These are phyloP conservation scores for Furcula furcula DNA, from an alignment of 2,888 invertebrate genomes.

Conservation along the genomic window DNA sequence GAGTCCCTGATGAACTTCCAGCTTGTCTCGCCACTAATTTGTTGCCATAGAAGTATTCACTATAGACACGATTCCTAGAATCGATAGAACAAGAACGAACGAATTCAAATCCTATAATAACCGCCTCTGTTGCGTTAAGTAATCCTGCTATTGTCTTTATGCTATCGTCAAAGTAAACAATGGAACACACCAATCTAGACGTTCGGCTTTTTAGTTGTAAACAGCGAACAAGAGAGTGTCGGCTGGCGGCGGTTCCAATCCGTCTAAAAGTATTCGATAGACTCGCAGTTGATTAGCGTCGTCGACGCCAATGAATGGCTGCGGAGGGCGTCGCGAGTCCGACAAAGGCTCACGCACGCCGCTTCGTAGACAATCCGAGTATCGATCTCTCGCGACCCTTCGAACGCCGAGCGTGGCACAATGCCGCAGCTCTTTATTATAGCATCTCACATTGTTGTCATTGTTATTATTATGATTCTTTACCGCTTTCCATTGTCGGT, in stretches of 20 bases:
- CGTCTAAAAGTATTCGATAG: slow-evolving; percentile 28
- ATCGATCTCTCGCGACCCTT: slow-evolving; percentile 80
- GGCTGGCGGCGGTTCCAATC: not conserved
- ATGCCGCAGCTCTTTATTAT: slow-evolving; percentile 81
- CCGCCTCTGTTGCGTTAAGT: too few relatives aligned
- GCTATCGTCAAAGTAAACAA: too few relatives aligned
- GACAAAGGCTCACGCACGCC: slow-evolving; percentile 73
- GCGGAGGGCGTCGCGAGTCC: slow-evolving; percentile 45
- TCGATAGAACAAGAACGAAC: too few relatives aligned
- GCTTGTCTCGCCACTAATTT: too few relatives aligned
- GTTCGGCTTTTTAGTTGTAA: not conserved
- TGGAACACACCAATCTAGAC: too few relatives aligned
- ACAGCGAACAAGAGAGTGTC: not conserved
- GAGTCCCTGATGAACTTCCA: too few relatives aligned
- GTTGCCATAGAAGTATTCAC: too few relatives aligned
- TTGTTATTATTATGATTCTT: slow-evolving; percentile 83
- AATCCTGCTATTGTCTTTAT: too few relatives aligned
- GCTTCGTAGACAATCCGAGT: slow-evolving; percentile 74
- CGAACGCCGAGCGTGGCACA: slow-evolving; percentile 78
- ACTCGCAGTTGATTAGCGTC: slow-evolving; percentile 60
- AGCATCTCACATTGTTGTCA: slow-evolving; percentile 83
- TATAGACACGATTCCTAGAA: too few relatives aligned
- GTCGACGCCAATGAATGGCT: slow-evolving; percentile 55
- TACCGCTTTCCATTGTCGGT: slow-evolving; percentile 82
- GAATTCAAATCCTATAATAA: too few relatives aligned